Percentiles rank a stretch among this genome's conserved stretches.
phyloP scores from a whole-genome alignment of 2,797 vertebrate species.

The Poecilia picta region DNA sequence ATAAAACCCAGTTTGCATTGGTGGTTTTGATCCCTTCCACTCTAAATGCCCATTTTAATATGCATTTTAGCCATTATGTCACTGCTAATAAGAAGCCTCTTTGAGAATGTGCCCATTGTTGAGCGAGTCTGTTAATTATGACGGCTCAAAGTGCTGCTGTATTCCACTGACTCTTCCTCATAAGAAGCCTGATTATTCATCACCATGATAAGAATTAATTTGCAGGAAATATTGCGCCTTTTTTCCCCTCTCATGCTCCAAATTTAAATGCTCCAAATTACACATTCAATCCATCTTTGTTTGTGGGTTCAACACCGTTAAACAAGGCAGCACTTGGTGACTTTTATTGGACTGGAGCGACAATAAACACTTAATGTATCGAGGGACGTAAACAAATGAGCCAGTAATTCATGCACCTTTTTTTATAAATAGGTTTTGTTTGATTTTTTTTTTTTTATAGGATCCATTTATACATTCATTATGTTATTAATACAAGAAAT shows the following conservation, averaged over 20 bases:
- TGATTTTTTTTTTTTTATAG: too few species aligned
- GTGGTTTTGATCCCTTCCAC: slow-evolving; percentile 71
- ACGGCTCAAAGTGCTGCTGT: slow-evolving; percentile 74
- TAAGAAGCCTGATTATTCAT: slow-evolving; percentile 79
- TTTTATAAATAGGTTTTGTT: too few species aligned
- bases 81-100: slow-evolving; percentile 76
- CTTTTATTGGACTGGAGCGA: slow-evolving; percentile 72
- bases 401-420: slow-evolving; percentile 12
- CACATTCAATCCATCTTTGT: slow-evolving; percentile 80
- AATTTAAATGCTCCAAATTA: slow-evolving; percentile 81
- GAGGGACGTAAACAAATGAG: slow-evolving; percentile 63
- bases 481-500: too few species aligned
- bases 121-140: slow-evolving; percentile 79
- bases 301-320: slow-evolving; percentile 82
- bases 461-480: too few species aligned
- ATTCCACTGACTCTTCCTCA: slow-evolving; percentile 75
- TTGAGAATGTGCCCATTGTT: slow-evolving; percentile 77
- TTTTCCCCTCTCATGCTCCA: slow-evolving; percentile 40
- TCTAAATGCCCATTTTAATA: slow-evolving; percentile 74
- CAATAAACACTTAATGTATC: slow-evolving; percentile 74
- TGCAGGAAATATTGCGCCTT: slow-evolving; percentile 62
- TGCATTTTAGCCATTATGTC: slow-evolving; percentile 70
- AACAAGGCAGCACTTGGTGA: slow-evolving; percentile 72
- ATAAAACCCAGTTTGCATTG: slow-evolving; percentile 69
- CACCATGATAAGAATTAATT: slow-evolving; percentile 81